Conservation (phyloP, 2,888 invertebrate genomes). For the Proisotoma minuta region DNA sequence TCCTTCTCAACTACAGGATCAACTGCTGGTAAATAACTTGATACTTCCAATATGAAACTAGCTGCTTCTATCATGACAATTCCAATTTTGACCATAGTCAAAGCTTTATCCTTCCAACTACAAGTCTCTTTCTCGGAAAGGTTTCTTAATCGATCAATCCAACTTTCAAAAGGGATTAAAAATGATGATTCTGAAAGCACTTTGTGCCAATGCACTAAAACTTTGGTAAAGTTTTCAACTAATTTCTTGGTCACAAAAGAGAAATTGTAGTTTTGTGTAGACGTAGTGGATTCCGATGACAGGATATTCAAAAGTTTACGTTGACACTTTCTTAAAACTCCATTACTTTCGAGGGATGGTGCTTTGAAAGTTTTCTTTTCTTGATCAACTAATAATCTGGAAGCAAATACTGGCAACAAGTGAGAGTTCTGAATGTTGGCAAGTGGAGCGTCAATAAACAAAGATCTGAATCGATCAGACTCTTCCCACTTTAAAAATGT, state of each 20-base stretch:
- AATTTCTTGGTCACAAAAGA: not conserved
- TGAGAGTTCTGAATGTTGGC: conserved; percentile 18
- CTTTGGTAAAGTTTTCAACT: not conserved
- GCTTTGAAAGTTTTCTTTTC: not conserved
- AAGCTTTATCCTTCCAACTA: not conserved
- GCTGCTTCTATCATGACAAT: conserved; percentile 33
- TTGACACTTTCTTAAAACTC: not conserved
- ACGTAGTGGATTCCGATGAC: not conserved
- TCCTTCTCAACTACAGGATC: conserved; percentile 78
- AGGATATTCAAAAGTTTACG: not conserved
- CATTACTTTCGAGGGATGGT: conserved; percentile 1
- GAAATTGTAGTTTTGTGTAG: not conserved
- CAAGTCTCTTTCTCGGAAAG: not conserved
- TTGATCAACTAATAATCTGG: conserved; percentile 35
- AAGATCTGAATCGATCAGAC: conserved; percentile 28
- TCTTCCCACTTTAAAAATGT: conserved; percentile 40
- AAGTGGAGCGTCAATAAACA: conserved; percentile 23
- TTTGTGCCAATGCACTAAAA: conserved; percentile 19
- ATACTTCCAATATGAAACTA: conserved; percentile 36
- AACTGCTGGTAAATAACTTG: conserved; percentile 60
- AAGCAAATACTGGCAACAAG: conserved; percentile 33
- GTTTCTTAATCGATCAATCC: conserved; percentile 13
- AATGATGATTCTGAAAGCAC: conserved; percentile 8
- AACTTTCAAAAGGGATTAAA: not conserved
- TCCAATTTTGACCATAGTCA: conserved; percentile 25